Percentiles rank a stretch among this genome's conserved stretches.
These are phyloP conservation scores for Andricus quercusramuli DNA, from an alignment of 2,888 invertebrate genomes.

Conservation along the genomic window DNA sequence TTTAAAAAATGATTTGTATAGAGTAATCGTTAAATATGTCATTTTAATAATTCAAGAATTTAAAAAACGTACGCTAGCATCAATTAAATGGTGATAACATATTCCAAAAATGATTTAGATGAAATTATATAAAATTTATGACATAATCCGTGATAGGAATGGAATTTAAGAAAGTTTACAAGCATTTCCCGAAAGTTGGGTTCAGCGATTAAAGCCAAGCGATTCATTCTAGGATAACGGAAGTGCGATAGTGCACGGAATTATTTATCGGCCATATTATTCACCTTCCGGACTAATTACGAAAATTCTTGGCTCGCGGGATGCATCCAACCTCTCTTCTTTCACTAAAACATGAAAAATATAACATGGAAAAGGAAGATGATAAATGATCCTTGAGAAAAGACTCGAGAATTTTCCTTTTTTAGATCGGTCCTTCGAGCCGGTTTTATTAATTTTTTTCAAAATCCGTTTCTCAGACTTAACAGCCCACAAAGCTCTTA, in stretches of 20 bases:
- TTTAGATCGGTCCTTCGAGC: too few species aligned
- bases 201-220: background rate
- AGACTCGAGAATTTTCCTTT: background rate
- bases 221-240: constrained; percentile 11
- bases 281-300: constrained; percentile 21
- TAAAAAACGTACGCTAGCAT: too few species aligned
- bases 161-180: background rate
- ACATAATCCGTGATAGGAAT: background rate
- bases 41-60: too few species aligned
- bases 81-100: too few species aligned
- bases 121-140: background rate
- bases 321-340: background rate
- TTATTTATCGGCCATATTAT: constrained; percentile 32
- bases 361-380: background rate
- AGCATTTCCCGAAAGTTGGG: background rate
- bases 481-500: too few species aligned
- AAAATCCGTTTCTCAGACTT: too few species aligned
- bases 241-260: constrained; percentile 11
- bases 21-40: too few species aligned
- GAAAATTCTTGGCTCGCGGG: constrained; percentile 2
- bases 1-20: too few species aligned
- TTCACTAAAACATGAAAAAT: background rate
- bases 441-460: too few species aligned
- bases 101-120: background rate
- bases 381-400: background rate